phyloP scores from a whole-genome alignment of 2,888 invertebrate species.

The Nomada hirtipes region DNA sequence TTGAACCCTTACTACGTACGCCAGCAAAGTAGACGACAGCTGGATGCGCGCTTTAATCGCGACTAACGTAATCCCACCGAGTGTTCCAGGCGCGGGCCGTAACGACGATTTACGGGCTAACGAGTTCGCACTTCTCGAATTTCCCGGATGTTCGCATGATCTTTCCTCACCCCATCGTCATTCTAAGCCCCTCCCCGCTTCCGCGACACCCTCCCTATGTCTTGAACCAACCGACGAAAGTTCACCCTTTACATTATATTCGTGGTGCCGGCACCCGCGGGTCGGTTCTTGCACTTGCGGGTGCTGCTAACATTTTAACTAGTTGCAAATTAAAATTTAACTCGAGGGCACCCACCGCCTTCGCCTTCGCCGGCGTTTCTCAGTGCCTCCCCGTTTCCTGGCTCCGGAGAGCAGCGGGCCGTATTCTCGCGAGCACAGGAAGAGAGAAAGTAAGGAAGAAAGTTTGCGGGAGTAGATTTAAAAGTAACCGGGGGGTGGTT shows the following conservation, averaged over 20 bases:
- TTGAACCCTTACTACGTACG: slow-evolving; percentile 28
- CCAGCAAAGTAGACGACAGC: slow-evolving; percentile 29
- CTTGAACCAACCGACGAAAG: slow-evolving; percentile 64
- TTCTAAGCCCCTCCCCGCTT: neutral
- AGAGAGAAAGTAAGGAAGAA: neutral
- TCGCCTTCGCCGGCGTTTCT: slow-evolving; percentile 34
- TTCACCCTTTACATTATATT: slow-evolving; percentile 72
- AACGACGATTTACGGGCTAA: slow-evolving; percentile 63
- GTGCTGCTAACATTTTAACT: slow-evolving; percentile 77
- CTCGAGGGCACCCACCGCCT: slow-evolving; percentile 62
- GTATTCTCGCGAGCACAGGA: neutral
- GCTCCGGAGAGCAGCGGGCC: neutral
- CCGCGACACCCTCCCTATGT: slow-evolving; percentile 7
- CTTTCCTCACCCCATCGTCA: neutral
- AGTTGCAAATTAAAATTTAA: slow-evolving; percentile 80
- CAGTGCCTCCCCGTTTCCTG: slow-evolving; percentile 39
- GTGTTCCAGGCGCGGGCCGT: slow-evolving; percentile 28
- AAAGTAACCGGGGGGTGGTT: slow-evolving; percentile 8
- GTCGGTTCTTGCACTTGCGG: slow-evolving; percentile 45
- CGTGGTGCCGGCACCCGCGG: slow-evolving; percentile 40
- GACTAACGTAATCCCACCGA: slow-evolving; percentile 47
- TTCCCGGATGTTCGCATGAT: slow-evolving; percentile 64
- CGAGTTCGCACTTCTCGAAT: slow-evolving; percentile 65
- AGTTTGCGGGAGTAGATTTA: slow-evolving; percentile 29
- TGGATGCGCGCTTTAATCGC: slow-evolving; percentile 56